Evolutionary conservation across 2,113 vertebrate genomes (phyloP), one percentile per base, ranked within the genome.

Genomic region (Phylloscopus trochiloides): DNA sequence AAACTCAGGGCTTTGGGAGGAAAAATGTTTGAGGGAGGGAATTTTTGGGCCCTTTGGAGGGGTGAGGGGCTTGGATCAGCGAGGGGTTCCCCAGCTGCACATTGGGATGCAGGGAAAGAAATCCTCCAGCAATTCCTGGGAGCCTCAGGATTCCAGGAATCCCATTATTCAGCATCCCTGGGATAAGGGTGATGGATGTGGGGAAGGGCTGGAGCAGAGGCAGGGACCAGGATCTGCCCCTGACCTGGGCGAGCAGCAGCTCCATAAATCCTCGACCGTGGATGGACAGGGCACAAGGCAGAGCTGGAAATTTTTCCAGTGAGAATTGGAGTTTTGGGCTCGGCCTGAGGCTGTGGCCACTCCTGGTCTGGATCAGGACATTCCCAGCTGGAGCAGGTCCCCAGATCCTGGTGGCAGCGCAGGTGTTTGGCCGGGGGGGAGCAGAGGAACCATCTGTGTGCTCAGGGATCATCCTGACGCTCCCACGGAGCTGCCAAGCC

Each of bases 231-330:
- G 59, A 50, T 88, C 31, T 54, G 29, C 14, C 80, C 42, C 40
- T 1, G 3, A 7, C 21, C 48, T 1, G 1, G 26, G 63, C 34
- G 15, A 26, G 48, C 18, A 45, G 47, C 63, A 72, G 68, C 54
- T 77, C 70, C 2, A 0, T 7, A 31, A 52, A n/a, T 45, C 38
- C 74, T 83, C 10, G 0, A 0, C 17, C 38, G 1, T 0, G 2
- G 68, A 7, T 17, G 36, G 42, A 51, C 15, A 8, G 6, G 8
- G 24, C 10, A 1, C 3, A 1, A 0, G 6, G 26, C 38, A 48
- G 21, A 31, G 50, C 54, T 43, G 45, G 38, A 14, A 10, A 38
- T 68, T 19, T 65, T 65, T 1, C 84, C 10, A 29, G 43, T 0
- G 3, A 36, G 0, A 40, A 40, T n/a, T 6, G 40, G 31, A 40